These are phyloP conservation scores for Tiliqua scincoides DNA, from an alignment of 2,113 vertebrate genomes.

Conservation along the genomic window DNA sequence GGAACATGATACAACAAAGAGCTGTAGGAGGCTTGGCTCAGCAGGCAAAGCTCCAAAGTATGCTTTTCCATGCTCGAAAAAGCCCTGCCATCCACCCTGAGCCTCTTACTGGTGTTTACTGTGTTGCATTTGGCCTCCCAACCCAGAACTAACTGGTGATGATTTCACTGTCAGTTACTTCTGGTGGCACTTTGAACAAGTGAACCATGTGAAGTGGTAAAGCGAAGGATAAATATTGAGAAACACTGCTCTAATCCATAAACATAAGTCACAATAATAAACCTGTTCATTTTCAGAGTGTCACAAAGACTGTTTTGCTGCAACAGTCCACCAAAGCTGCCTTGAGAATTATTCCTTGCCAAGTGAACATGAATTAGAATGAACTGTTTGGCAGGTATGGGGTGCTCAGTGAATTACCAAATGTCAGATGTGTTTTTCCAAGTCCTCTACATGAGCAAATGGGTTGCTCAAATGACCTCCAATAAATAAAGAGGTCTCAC, in stretches of 20 bases:
- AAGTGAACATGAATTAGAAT: not conserved
- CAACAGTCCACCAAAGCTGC: not conserved
- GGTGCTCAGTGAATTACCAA: not conserved
- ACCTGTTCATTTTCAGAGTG: not conserved
- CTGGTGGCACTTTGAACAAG: too few relatives aligned
- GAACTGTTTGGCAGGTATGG: not conserved
- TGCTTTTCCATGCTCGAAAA: too few relatives aligned
- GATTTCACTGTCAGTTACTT: too few relatives aligned
- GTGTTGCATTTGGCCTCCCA: too few relatives aligned
- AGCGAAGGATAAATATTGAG: too few relatives aligned
- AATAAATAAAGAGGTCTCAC: not conserved
- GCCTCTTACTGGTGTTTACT: too few relatives aligned
- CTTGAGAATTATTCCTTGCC: not conserved
- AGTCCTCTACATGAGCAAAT: not conserved
- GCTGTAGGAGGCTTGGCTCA: too few relatives aligned
- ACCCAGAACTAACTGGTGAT: too few relatives aligned
- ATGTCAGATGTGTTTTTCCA: not conserved
- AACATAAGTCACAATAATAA: not conserved
- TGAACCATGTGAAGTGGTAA: too few relatives aligned
- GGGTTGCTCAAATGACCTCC: not conserved
- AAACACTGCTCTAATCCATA: not conserved
- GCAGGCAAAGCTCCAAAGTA: too few relatives aligned
- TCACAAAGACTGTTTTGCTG: not conserved
- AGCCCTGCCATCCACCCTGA: too few relatives aligned
- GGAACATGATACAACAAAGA: too few relatives aligned